Conservation (phyloP, 1,140 invertebrate genomes). For the Lethocerus indicus region DNA sequence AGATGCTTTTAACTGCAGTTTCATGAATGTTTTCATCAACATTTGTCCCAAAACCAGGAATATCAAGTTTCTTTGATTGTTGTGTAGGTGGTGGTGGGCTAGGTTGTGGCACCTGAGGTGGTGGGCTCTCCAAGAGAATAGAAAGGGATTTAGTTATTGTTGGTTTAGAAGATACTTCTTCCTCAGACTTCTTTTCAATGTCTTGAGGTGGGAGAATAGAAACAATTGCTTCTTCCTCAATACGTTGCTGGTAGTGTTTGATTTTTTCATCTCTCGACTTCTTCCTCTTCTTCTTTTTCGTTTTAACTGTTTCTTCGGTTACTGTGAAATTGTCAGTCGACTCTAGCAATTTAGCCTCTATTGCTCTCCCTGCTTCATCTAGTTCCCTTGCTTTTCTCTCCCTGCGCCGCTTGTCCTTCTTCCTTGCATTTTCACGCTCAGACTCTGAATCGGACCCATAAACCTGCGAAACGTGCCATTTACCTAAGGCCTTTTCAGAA, state of each 20-base stretch:
- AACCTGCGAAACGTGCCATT: conserved; percentile 22
- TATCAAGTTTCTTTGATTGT: conserved; percentile 33
- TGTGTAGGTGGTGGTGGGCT: conserved; percentile 17
- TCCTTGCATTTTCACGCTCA: conserved; percentile 22
- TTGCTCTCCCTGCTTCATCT: conserved; percentile 56
- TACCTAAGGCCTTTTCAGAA: conserved; percentile 21
- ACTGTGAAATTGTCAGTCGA: conserved; percentile 23
- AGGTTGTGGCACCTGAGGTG: conserved; percentile 17
- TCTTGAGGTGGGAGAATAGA: conserved; percentile 9
- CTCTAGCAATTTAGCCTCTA: conserved; percentile 59
- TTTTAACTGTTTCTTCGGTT: conserved; percentile 21
- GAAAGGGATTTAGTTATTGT: conserved; percentile 25
- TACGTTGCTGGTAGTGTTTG: conserved; percentile 44
- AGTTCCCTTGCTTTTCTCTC: conserved; percentile 41
- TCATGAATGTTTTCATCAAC: conserved; percentile 51
- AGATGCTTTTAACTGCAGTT: conserved; percentile 58
- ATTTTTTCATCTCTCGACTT: conserved; percentile 60
- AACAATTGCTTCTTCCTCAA: conserved; percentile 20
- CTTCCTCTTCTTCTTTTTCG: conserved; percentile 65
- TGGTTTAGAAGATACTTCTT: conserved; percentile 13
- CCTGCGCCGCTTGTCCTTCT: conserved; percentile 52
- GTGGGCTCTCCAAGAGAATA: conserved; percentile 28
- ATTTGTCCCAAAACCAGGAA: conserved; percentile 47
- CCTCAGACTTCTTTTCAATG: conserved; percentile 13
- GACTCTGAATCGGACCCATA: conserved; percentile 25